Conservation (phyloP, 1,140 invertebrate species). For the Drosophila seguyi region DNA sequence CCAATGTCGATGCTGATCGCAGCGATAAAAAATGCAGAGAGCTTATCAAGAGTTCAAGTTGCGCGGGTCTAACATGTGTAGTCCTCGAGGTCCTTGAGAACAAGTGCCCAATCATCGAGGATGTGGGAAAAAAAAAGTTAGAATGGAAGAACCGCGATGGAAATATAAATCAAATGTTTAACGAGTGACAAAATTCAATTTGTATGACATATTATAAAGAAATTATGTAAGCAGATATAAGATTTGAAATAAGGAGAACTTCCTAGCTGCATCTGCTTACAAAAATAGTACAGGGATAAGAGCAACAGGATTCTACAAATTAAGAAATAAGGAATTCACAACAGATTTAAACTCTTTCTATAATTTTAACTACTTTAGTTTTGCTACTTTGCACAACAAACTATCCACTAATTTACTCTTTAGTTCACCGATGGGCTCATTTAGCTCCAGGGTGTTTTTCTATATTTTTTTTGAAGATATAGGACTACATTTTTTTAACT, state of each 20-base stretch:
- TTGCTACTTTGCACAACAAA: neutral
- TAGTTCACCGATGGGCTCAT: too few relatives aligned
- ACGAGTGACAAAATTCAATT: neutral
- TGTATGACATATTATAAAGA: neutral
- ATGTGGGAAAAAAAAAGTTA: constrained; percentile 9
- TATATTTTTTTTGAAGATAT: too few relatives aligned
- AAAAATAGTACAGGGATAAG: neutral
- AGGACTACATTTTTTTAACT: neutral
- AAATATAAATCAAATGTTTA: neutral
- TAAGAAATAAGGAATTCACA: neutral
- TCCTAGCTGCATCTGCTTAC: neutral
- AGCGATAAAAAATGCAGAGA: constrained; percentile 54
- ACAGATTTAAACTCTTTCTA: neutral
- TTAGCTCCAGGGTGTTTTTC: too few relatives aligned
- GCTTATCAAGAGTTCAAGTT: constrained; percentile 69
- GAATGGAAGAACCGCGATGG: neutral
- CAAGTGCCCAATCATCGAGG: constrained; percentile 43
- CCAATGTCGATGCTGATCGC: constrained; percentile 46
- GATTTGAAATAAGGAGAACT: neutral
- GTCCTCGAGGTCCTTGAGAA: constrained; percentile 47
- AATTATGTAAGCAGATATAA: neutral
- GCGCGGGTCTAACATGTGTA: constrained; percentile 38
- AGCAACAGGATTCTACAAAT: neutral
- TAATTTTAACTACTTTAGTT: neutral
- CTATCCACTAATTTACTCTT: too few relatives aligned